Evolutionary conservation across 1,140 invertebrate species (phyloP).

Genomic region (Pseudobourletiella spinata): DNA sequence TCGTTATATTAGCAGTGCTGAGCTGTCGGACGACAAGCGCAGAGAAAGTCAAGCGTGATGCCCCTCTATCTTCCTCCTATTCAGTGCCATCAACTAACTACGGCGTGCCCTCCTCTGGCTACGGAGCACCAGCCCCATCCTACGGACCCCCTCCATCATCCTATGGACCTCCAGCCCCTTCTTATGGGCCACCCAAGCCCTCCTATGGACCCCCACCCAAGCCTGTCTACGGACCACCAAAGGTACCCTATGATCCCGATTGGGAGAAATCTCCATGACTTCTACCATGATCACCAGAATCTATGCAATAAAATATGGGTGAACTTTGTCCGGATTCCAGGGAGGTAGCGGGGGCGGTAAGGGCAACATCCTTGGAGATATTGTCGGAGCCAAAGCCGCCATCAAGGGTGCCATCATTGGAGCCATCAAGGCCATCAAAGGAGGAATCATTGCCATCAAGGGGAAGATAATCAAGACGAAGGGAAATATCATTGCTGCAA

Average conservation of each 20-base stretch:
- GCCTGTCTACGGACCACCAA: slow-evolving; percentile 17
- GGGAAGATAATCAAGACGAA: slow-evolving; percentile 74
- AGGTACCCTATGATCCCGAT: slow-evolving; percentile 1
- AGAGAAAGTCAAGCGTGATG: background rate
- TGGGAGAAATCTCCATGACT: too few species aligned
- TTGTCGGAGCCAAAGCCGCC: slow-evolving; percentile 32
- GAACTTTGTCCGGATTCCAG: too few species aligned
- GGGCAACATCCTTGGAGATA: slow-evolving; percentile 27
- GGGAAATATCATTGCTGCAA: slow-evolving; percentile 59
- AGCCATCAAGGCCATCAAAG: slow-evolving; percentile 73
- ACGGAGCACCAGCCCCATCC: slow-evolving; percentile 11
- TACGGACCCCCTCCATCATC: slow-evolving; percentile 19
- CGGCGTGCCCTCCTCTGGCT: background rate
- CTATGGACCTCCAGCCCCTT: background rate
- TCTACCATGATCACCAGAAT: too few species aligned
- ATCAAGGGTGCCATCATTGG: slow-evolving; percentile 43
- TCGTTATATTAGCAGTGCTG: slow-evolving; percentile 28
- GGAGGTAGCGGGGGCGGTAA: slow-evolving; percentile 13
- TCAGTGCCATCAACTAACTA: slow-evolving; percentile 7
- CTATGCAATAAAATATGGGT: too few species aligned
- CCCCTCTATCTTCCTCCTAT: slow-evolving; percentile 12
- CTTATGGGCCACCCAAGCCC: slow-evolving; percentile 11
- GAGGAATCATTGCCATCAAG: slow-evolving; percentile 69
- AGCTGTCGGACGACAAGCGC: slow-evolving; percentile 14
- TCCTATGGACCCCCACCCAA: slow-evolving; percentile 19